These are phyloP conservation scores for Anser cygnoides DNA, from an alignment of 2,113 vertebrate species.

Conservation along the genomic window DNA sequence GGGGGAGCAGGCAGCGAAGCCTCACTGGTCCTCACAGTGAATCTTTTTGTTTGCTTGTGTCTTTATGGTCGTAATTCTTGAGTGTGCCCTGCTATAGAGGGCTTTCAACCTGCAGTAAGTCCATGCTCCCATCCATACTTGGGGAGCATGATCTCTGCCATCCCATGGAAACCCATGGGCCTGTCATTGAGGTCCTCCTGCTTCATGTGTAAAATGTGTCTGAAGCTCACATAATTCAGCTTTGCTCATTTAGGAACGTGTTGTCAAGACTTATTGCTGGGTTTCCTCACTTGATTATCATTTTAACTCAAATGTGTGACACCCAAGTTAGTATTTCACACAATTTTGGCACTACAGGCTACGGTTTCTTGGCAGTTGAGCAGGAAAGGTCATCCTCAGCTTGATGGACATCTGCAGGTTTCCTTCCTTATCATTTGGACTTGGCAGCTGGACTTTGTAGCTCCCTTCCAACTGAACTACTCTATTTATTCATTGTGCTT, in stretches of 20 bases:
- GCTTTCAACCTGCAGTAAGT: background rate
- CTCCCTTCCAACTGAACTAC: background rate
- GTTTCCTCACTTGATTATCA: background rate
- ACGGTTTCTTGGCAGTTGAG: background rate
- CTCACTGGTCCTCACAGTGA: background rate
- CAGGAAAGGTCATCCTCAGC: background rate
- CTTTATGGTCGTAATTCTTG: too few species aligned
- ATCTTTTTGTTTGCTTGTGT: background rate
- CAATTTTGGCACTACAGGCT: background rate
- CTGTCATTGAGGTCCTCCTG: background rate
- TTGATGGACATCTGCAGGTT: rapidly evolving
- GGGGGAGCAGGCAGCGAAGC: background rate
- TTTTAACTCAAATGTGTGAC: background rate
- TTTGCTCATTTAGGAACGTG: background rate
- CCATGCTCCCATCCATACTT: background rate
- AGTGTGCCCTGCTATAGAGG: background rate
- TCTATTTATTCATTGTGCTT: background rate
- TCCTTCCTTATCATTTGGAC: background rate
- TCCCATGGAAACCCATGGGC: background rate
- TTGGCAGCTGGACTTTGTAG: background rate
- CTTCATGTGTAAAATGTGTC: background rate
- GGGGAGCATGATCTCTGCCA: background rate
- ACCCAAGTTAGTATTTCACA: rapidly evolving
- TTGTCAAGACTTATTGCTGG: background rate
- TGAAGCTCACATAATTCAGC: background rate